A percentile compares a stretch with the other conserved stretches of the same genome.
Evolutionary conservation across 2,113 vertebrate genomes (phyloP).

Genomic region (Takifugu bimaculatus): DNA sequence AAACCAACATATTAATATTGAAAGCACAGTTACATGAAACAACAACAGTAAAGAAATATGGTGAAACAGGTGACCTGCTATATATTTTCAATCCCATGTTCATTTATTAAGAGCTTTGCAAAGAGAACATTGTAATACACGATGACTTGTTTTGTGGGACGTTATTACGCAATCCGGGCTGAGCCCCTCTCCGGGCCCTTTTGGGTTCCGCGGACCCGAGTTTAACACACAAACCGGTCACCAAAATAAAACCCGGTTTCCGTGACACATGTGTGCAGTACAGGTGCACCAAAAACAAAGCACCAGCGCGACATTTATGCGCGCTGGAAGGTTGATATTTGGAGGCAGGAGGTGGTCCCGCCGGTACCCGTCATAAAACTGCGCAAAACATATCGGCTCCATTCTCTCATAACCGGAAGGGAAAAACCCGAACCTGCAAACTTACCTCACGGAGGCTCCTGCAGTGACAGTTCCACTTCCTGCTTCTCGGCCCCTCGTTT

Average conservation of each 20-base stretch:
- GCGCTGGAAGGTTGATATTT: too few relatives aligned
- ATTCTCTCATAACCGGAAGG: too few relatives aligned
- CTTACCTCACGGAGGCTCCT: conserved; percentile 27
- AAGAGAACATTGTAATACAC: too few relatives aligned
- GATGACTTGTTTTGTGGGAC: too few relatives aligned
- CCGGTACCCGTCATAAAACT: background rate
- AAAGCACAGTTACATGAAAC: too few relatives aligned
- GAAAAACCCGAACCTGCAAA: background rate
- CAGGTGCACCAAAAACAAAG: conserved; percentile 2
- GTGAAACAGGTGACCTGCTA: too few relatives aligned
- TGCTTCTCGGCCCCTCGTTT: conserved; percentile 3
- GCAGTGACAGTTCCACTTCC: conserved; percentile 43
- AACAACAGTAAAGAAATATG: too few relatives aligned
- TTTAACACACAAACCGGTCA: conserved; percentile 10
- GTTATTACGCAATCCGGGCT: too few relatives aligned
- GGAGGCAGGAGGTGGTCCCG: conserved; percentile 15
- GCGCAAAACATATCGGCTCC: too few relatives aligned
- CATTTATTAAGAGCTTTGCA: too few relatives aligned
- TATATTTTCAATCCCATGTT: too few relatives aligned
- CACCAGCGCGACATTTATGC: background rate
- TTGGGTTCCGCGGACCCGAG: conserved; percentile 6
- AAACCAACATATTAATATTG: too few relatives aligned
- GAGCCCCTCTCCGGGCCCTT: background rate
- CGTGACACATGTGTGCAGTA: conserved; percentile 10
- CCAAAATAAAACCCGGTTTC: conserved; percentile 27